phyloP scores from a whole-genome alignment of 1,140 invertebrate species.

The Philopotamus ludificatus region DNA sequence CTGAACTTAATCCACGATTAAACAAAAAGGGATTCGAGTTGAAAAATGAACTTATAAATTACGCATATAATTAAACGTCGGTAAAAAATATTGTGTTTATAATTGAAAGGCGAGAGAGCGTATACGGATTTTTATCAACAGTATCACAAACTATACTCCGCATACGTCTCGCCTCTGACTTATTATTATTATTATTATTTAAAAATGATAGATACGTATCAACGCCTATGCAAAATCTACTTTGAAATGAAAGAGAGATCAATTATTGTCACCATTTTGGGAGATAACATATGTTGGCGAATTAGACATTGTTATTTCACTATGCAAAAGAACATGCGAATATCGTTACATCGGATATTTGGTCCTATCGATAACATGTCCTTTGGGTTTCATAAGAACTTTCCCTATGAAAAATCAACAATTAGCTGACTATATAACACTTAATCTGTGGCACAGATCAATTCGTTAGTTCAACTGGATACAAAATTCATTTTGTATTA shows the following conservation, averaged over 20 bases:
- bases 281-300: slow-evolving; percentile 20
- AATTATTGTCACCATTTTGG: slow-evolving; percentile 29
- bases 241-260: slow-evolving; percentile 15
- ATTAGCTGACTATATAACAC: neutral
- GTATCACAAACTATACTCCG: too few relatives aligned
- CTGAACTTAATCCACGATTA: too few relatives aligned
- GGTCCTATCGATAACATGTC: neutral
- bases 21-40: too few relatives aligned
- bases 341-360: neutral
- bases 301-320: neutral
- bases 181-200: too few relatives aligned
- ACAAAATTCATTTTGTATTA: neutral
- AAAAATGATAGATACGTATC: too few relatives aligned
- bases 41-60: too few relatives aligned
- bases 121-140: too few relatives aligned
- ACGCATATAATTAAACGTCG: too few relatives aligned
- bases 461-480: neutral
- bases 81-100: too few relatives aligned
- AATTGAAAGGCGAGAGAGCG: too few relatives aligned
- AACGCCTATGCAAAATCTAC: too few relatives aligned
- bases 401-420: neutral
- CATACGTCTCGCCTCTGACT: too few relatives aligned
- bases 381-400: neutral
- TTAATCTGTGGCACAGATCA: neutral
- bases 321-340: neutral